Evolutionary conservation across 2,888 invertebrate genomes (phyloP).

Genomic region (Loripinus fragilis): DNA sequence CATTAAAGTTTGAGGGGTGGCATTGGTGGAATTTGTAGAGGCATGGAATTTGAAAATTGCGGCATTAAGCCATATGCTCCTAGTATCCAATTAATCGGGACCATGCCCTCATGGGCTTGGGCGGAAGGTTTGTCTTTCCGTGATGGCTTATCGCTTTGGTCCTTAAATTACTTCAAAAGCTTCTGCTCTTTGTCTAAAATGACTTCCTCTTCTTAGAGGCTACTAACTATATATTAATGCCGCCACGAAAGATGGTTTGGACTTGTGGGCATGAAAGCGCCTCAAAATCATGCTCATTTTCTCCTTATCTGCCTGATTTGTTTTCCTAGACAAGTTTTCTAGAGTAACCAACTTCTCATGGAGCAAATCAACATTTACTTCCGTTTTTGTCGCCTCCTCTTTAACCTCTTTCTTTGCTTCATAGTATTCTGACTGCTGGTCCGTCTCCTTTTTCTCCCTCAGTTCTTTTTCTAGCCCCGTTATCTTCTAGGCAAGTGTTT

Average conservation of each 20-base stretch:
- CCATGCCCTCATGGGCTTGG: background rate
- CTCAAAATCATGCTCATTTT: constrained; percentile 19
- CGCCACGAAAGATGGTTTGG: too few relatives aligned
- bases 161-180: constrained; percentile 17
- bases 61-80: background rate
- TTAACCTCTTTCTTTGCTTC: constrained; percentile 11
- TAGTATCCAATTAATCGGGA: background rate
- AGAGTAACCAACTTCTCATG: constrained; percentile 18
- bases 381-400: constrained; percentile 9
- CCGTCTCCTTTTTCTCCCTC: background rate
- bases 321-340: constrained; percentile 18
- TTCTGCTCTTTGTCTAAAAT: constrained; percentile 30
- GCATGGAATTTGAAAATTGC: background rate
- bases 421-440: background rate
- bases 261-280: too few relatives aligned
- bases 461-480: background rate
- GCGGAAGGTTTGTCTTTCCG: background rate
- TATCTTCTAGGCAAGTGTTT: background rate
- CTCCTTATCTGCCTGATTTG: constrained; percentile 17
- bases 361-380: constrained; percentile 22
- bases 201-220: constrained; percentile 17
- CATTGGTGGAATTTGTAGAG: background rate
- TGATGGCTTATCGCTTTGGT: background rate
- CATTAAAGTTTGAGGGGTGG: background rate
- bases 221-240: background rate